These are phyloP conservation scores for Daubentonia madagascariensis DNA, from an alignment of 2,113 vertebrate species.

Conservation along the genomic window DNA sequence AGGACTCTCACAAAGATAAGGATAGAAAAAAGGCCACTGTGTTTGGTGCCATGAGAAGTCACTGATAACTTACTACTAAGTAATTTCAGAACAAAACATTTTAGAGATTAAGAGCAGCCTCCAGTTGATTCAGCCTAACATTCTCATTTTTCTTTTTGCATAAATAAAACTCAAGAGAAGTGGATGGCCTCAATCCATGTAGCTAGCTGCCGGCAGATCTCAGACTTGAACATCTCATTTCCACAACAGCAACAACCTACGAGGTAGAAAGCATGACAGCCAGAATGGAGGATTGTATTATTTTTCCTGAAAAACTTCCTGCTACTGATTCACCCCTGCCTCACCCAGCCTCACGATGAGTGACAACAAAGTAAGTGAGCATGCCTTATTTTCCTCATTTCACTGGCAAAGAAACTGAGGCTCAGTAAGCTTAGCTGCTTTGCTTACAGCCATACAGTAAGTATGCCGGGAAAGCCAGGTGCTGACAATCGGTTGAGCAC, in stretches of 20 bases:
- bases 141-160: neutral
- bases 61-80: neutral
- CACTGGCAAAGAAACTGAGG: neutral
- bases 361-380: fast-evolving
- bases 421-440: neutral
- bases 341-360: fast-evolving
- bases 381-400: neutral
- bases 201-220: neutral
- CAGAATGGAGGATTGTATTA: neutral
- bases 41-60: neutral
- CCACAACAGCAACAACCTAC: neutral
- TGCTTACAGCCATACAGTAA: neutral
- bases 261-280: neutral
- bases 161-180: neutral
- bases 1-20: neutral
- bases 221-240: neutral
- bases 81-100: neutral
- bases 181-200: fast-evolving
- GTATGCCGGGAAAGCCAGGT: neutral
- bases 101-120: neutral
- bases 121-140: neutral
- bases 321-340: fast-evolving
- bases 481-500: neutral
- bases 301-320: neutral
- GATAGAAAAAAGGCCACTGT: neutral